Conservation (phyloP, 1,140 invertebrate genomes). For the Ctenoplectra terminalis region DNA sequence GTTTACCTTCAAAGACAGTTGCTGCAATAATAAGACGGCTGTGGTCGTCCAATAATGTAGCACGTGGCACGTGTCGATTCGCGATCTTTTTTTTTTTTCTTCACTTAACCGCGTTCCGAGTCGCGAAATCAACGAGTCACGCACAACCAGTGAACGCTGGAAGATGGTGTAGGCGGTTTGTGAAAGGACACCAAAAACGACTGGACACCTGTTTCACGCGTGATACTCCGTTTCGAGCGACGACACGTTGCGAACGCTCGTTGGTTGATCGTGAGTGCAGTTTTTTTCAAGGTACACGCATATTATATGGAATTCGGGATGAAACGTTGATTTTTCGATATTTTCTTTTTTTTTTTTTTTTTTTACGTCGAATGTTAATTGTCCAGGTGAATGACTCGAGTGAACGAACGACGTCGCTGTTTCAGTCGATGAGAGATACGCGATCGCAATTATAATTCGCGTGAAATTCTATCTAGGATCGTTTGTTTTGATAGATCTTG, state of each 20-base stretch:
- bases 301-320: no score
- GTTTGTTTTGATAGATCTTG: background rate
- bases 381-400: no score
- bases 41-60: background rate
- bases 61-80: background rate
- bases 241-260: background rate
- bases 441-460: background rate
- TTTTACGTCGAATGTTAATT: background rate
- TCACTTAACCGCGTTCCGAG: constrained; percentile 9
- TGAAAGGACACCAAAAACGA: background rate
- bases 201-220: constrained; percentile 27
- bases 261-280: background rate
- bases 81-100: constrained; percentile 36
- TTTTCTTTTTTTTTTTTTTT: no score
- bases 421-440: background rate
- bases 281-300: background rate
- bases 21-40: constrained; percentile 27
- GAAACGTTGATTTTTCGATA: no score
- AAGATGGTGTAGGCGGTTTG: background rate
- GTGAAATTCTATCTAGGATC: background rate
- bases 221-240: background rate
- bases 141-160: no score
- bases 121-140: background rate
- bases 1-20: constrained; percentile 58
- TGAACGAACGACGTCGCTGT: background rate